phyloP scores from a whole-genome alignment of 1,140 invertebrate genomes.

The Heliconius nattereri region DNA sequence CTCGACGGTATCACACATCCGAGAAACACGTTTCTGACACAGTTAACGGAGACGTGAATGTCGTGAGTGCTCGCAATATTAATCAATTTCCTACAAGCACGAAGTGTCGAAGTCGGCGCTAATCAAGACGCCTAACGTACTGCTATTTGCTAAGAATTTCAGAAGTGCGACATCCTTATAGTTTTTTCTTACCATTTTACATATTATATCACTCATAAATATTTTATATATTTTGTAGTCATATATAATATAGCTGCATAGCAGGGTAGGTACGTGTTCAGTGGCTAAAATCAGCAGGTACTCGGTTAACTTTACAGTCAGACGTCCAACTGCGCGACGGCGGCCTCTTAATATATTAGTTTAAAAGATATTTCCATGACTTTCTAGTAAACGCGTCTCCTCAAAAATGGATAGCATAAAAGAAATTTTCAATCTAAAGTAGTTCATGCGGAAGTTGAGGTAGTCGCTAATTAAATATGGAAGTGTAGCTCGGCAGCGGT shows the following conservation, averaged over 20 bases:
- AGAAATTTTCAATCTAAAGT: background rate
- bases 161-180: background rate
- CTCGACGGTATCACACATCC: background rate
- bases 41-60: background rate
- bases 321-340: background rate
- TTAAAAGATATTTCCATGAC: too few relatives aligned
- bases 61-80: conserved; percentile 2
- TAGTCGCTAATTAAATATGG: conserved; percentile 23
- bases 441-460: background rate
- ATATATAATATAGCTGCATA: too few relatives aligned
- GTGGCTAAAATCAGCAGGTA: too few relatives aligned
- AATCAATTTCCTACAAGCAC: conserved; percentile 27
- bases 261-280: too few relatives aligned
- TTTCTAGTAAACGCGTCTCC: background rate
- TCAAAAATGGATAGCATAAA: background rate
- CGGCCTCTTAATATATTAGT: too few relatives aligned
- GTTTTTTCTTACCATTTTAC: background rate
- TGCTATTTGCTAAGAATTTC: conserved; percentile 28
- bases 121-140: conserved; percentile 31
- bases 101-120: conserved; percentile 18
- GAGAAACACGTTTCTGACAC: background rate
- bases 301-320: too few relatives aligned
- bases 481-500: conserved; percentile 17
- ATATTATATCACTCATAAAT: background rate
- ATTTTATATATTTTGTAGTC: background rate